Percentiles rank a stretch among this genome's conserved stretches.
Evolutionary conservation across 1,140 invertebrate genomes (phyloP).

Genomic region (Lepidotrigona ventralis): DNA sequence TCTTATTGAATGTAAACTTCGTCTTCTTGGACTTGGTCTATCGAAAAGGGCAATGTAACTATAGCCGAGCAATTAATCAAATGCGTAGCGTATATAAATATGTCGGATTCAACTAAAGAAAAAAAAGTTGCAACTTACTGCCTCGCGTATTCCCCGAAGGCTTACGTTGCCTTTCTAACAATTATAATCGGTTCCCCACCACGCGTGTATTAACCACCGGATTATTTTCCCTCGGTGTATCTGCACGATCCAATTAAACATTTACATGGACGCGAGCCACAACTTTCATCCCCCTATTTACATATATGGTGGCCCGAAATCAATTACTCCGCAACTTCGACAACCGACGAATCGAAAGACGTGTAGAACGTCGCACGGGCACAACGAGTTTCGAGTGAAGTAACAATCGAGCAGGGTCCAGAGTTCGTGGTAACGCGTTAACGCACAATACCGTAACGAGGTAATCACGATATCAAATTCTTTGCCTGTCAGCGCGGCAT

Average conservation of each 20-base stretch:
- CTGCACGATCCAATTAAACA: neutral
- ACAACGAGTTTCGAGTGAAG: conserved; percentile 16
- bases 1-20: neutral
- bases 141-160: neutral
- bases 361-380: neutral
- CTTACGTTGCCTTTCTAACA: neutral
- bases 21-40: neutral
- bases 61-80: neutral
- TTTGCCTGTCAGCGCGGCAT: conserved; percentile 78
- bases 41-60: neutral
- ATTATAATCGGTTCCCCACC: neutral
- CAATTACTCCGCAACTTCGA: conserved; percentile 46
- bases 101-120: neutral
- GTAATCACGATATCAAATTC: conserved; percentile 81
- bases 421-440: conserved; percentile 64
- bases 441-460: conserved; percentile 74
- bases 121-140: too few relatives aligned
- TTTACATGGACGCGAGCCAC: neutral
- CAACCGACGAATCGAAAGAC: neutral
- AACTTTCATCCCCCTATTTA: conserved; percentile 50
- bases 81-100: too few relatives aligned
- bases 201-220: neutral
- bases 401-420: conserved; percentile 47
- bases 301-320: conserved; percentile 59
- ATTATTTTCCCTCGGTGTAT: neutral